phyloP scores from a whole-genome alignment of 1,140 invertebrate genomes.

The Adelges cooleyi region DNA sequence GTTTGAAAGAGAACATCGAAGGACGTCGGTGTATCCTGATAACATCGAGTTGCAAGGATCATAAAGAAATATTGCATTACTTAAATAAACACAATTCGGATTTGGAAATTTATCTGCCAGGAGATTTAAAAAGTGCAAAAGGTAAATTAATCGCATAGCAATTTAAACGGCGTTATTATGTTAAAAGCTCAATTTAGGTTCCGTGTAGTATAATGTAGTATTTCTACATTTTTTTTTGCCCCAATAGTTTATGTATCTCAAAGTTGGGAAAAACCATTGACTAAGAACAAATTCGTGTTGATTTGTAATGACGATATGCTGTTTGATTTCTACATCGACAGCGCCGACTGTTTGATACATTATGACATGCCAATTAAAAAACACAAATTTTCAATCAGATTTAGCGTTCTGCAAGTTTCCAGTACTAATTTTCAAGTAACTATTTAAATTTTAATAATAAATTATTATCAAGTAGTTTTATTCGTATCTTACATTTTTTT shows the following conservation, averaged over 20 bases:
- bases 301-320: slow-evolving; percentile 17
- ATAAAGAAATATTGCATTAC: not conserved
- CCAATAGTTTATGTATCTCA: not conserved
- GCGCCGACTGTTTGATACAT: slow-evolving; percentile 16
- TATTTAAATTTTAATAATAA: not conserved
- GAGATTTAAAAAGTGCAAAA: not conserved
- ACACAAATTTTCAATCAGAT: not conserved
- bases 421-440: not conserved
- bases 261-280: not conserved
- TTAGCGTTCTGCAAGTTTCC: slow-evolving; percentile 10
- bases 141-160: not conserved
- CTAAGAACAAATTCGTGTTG: not conserved
- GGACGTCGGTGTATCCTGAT: not conserved
- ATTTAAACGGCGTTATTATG: too few species aligned
- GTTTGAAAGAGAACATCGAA: not conserved
- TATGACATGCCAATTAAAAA: slow-evolving; percentile 2
- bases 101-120: not conserved
- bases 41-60: not conserved
- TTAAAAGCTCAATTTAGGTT: too few species aligned
- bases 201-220: too few species aligned
- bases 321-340: slow-evolving; percentile 2
- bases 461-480: not conserved
- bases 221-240: too few species aligned
- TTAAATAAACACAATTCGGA: not conserved
- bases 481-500: not conserved